Conservation (phyloP, 2,888 invertebrate species). For the Eurois occulta region DNA sequence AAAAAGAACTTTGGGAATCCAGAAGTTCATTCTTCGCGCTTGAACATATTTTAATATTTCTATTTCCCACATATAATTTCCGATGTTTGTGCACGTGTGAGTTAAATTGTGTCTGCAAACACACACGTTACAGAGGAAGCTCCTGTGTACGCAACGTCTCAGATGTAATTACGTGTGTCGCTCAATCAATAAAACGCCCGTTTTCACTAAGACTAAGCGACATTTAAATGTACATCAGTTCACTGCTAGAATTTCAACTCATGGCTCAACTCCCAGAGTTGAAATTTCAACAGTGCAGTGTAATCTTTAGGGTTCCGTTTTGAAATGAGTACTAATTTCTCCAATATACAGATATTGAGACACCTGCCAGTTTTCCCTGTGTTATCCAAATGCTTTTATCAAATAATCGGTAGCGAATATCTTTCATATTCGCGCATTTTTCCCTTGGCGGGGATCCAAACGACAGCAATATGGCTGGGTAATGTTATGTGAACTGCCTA, state of each 20-base stretch:
- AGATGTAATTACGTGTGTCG: background rate
- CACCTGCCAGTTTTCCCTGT: constrained; percentile 27
- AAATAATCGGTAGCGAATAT: constrained; percentile 42
- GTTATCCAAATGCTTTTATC: constrained; percentile 39
- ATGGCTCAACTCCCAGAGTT: background rate
- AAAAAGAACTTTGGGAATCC: background rate
- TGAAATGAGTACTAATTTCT: constrained; percentile 5
- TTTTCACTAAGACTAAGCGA: background rate
- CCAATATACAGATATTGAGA: constrained; percentile 16
- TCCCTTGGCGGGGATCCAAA: constrained; percentile 44
- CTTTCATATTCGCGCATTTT: constrained; percentile 54
- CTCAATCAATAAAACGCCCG: background rate
- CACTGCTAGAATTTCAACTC: background rate
- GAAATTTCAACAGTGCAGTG: background rate
- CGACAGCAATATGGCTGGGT: constrained; percentile 24
- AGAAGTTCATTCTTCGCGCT: background rate
- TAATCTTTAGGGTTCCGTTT: background rate
- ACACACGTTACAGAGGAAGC: background rate
- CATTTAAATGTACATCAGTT: background rate
- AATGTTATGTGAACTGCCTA: constrained; percentile 29
- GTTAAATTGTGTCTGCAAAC: background rate
- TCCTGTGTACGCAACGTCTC: background rate
- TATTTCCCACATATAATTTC: background rate
- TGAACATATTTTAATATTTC: background rate
- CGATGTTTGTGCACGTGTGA: background rate